Percentiles rank a stretch among this genome's conserved stretches.
phyloP scores from a whole-genome alignment of 2,888 invertebrate genomes.

The Drosophila melanocephala region DNA sequence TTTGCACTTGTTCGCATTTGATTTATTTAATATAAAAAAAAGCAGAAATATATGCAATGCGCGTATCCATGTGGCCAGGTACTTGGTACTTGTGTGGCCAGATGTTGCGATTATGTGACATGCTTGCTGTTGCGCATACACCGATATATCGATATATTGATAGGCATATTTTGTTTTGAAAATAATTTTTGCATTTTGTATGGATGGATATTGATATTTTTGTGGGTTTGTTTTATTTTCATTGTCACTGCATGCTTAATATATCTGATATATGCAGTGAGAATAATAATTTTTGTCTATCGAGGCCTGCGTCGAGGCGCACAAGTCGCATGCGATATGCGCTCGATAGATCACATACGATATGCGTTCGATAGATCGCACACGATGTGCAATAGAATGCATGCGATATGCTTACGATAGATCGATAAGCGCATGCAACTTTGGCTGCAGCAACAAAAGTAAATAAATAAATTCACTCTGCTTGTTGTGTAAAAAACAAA shows the following conservation, averaged over 20 bases:
- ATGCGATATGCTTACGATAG: not conserved
- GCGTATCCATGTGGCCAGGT: conserved; percentile 53
- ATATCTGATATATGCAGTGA: not conserved
- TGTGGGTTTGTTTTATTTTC: not conserved
- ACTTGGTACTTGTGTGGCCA: conserved; percentile 35
- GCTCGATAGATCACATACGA: not conserved
- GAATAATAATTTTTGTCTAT: not conserved
- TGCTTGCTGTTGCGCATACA: not conserved
- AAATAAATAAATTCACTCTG: conserved; percentile 33
- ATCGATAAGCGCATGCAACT: conserved; percentile 13
- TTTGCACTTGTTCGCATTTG: conserved; percentile 27
- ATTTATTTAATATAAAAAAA: conserved; percentile 36
- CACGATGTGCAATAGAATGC: not conserved
- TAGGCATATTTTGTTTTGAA: not conserved
- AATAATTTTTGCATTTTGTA: not conserved
- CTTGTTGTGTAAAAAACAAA: conserved; percentile 21
- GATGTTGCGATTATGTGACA: not conserved
- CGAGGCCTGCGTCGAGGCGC: not conserved
- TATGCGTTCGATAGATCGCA: not conserved
- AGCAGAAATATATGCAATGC: conserved; percentile 33
- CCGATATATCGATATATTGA: not conserved
- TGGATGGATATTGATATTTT: not conserved
- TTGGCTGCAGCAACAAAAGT: conserved; percentile 17
- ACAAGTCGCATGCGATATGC: not conserved
- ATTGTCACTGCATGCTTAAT: not conserved